Conservation (phyloP, 2,888 invertebrate genomes). For the Polydrusus pterygomalis region DNA sequence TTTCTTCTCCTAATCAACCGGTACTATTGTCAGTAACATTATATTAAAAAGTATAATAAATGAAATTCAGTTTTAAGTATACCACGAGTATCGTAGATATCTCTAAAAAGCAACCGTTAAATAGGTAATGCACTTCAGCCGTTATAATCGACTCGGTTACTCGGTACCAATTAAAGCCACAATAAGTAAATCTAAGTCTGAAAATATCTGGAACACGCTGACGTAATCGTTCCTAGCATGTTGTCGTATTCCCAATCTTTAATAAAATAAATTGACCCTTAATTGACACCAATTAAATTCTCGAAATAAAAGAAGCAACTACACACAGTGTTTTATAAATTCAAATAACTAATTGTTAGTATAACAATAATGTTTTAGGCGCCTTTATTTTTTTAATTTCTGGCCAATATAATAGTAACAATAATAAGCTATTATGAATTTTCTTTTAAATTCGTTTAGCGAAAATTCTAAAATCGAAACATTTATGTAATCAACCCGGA, state of each 20-base stretch:
- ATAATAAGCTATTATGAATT: too few relatives aligned
- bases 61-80: too few relatives aligned
- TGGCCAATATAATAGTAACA: not conserved
- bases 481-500: too few relatives aligned
- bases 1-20: too few relatives aligned
- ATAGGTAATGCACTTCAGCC: too few relatives aligned
- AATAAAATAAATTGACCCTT: conserved; percentile 70
- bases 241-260: conserved; percentile 67
- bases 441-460: too few relatives aligned
- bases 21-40: too few relatives aligned
- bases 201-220: conserved; percentile 59
- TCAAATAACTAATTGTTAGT: conserved; percentile 37
- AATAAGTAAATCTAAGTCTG: not conserved
- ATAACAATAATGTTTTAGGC: conserved; percentile 42
- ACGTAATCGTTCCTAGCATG: conserved; percentile 63
- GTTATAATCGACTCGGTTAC: not conserved
- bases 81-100: too few relatives aligned
- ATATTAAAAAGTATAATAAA: too few relatives aligned
- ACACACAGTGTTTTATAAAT: conserved; percentile 49
- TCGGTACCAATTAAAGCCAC: too few relatives aligned
- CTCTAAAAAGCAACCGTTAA: too few relatives aligned
- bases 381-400: conserved; percentile 34
- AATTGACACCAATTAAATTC: conserved; percentile 70
- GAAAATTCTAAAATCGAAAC: too few relatives aligned
- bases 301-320: conserved; percentile 65